Percentiles rank a stretch among this genome's conserved stretches.
phyloP scores from a whole-genome alignment of 2,888 invertebrate species.

The Acleris literana region DNA sequence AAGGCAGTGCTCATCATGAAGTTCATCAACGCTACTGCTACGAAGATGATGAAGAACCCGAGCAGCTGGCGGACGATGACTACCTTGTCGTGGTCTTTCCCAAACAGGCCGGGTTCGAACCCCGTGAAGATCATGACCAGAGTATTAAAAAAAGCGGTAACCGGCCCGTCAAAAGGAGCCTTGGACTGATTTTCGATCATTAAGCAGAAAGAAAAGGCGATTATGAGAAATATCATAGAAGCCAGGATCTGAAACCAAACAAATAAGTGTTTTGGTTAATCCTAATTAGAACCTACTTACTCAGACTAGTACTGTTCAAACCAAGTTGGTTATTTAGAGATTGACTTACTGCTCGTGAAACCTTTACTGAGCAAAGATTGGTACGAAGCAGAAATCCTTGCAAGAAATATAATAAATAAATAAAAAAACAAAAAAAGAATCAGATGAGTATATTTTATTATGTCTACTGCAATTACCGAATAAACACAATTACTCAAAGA shows the following conservation, averaged over 20 bases:
- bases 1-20: conserved; percentile 66
- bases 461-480: too few species aligned
- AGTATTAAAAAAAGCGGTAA: conserved; percentile 7
- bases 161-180: background rate
- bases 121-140: conserved; percentile 21
- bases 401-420: too few species aligned
- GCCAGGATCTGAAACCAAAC: conserved; percentile 9
- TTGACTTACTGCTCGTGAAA: too few species aligned
- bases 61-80: conserved; percentile 42
- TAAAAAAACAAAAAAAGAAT: too few species aligned
- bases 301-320: too few species aligned
- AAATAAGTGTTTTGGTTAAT: too few species aligned
- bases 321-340: too few species aligned
- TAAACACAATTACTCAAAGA: too few species aligned
- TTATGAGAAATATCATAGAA: background rate
- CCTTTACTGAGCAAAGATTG: too few species aligned
- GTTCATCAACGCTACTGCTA: conserved; percentile 65
- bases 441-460: too few species aligned
- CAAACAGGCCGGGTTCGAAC: conserved; percentile 9
- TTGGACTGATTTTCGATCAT: conserved; percentile 7
- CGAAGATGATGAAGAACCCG: conserved; percentile 57
- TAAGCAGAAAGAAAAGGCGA: conserved; percentile 9
- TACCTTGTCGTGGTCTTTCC: background rate
- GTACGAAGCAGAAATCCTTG: too few species aligned
- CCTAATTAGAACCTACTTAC: too few species aligned